These are phyloP conservation scores for Polietes domitor DNA, from an alignment of 2,888 invertebrate genomes.

Conservation along the genomic window DNA sequence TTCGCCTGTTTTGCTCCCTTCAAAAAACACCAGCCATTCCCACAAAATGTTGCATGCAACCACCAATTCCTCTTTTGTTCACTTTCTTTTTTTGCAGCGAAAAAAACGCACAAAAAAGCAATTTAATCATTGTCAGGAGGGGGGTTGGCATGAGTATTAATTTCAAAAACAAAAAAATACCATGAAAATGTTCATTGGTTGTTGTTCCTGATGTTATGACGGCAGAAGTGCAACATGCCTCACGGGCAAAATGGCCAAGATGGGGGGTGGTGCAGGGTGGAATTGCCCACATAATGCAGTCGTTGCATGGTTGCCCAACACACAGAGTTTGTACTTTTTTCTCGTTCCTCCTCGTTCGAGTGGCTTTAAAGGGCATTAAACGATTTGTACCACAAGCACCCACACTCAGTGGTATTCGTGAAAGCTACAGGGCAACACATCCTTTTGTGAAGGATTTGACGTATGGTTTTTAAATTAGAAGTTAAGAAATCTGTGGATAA, in stretches of 20 bases:
- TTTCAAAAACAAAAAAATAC: conserved; percentile 28
- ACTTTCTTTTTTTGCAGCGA: neutral
- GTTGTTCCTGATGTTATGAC: neutral
- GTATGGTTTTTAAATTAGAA: too few relatives aligned
- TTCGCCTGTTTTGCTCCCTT: neutral
- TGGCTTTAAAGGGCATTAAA: conserved; percentile 10
- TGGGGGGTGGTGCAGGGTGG: neutral
- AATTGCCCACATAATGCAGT: neutral
- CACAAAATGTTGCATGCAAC: neutral
- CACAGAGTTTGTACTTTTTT: neutral
- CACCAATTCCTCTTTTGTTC: neutral
- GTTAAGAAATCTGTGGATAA: too few relatives aligned
- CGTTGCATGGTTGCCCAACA: neutral
- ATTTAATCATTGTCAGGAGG: conserved; percentile 29
- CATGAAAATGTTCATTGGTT: conserved; percentile 33
- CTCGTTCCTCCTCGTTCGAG: neutral
- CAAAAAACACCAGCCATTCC: neutral
- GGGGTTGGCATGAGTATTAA: conserved; percentile 42
- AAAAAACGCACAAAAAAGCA: neutral
- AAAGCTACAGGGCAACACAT: neutral
- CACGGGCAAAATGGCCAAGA: neutral
- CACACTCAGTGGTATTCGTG: neutral
- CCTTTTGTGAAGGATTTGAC: too few relatives aligned
- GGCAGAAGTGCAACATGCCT: conserved; percentile 2
- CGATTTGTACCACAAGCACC: neutral